Evolutionary conservation across 2,797 vertebrate genomes (phyloP), one percentile per base, ranked within the genome.

Genomic region (Sarcophilus harrisii): DNA sequence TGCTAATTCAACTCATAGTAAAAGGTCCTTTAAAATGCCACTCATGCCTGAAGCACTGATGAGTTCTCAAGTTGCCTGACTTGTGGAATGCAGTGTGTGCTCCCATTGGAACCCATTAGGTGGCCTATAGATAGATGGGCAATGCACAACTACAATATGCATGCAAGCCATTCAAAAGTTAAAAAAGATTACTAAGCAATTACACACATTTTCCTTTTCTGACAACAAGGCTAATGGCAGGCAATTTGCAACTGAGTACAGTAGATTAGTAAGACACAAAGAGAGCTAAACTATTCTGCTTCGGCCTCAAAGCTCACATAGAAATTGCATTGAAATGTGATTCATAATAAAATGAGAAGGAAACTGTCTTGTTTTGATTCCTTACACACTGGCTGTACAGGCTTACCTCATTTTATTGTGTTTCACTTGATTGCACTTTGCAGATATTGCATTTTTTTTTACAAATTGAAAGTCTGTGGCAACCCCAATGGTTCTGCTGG

Each of bases 41-140:
- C 96, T 96, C 96, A 93, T 91, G 97, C 98, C 98, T 4, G 73
- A 94, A 98, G 98, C 21, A 0, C 97, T 98, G 98, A 98, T 97
- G 98, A 98, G 96, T 91, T 96, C 97, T 97, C 62, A 12, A 94
- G 96, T 97, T 94, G 97, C 97, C 95, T 95, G 96, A 94, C 97
- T 95, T 13, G 90, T 5, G 81, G 97, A 90, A 55, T 0, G 0
- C 52, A 90, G 93, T 3, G 1, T 0, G 0, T 3, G 1, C 52
- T 98, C 98, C 98, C 98, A 95, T 45, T 24, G 98, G 98, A 98
- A 95, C 98, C 98, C 98, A 98, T 99, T 98, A 98, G 97, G 32
- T 32, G 55, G 95, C 98, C 98, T 97, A 94, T 97, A 97, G 98
- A 97, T 96, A 98, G 97, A 96, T 59, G 92, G 97, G 94, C 57